Percentiles rank a stretch among this genome's conserved stretches.
These are phyloP conservation scores for Ips typographus DNA, from an alignment of 1,140 invertebrate genomes.

Conservation along the genomic window DNA sequence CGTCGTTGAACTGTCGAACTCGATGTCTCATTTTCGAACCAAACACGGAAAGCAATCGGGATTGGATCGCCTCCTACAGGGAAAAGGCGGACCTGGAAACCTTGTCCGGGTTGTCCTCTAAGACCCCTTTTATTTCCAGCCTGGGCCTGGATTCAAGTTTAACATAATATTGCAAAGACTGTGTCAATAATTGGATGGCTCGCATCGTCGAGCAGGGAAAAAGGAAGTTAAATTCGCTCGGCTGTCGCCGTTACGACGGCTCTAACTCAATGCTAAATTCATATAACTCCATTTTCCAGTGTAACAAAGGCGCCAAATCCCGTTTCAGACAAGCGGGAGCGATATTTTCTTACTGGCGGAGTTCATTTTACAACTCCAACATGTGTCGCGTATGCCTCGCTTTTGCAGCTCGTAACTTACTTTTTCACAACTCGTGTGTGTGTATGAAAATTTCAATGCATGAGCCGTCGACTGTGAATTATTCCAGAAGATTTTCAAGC, in stretches of 20 bases:
- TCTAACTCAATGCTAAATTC: background rate
- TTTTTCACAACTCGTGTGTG: background rate
- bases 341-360: conserved; percentile 19
- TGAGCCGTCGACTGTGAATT: no score
- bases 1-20: conserved; percentile 52
- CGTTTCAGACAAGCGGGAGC: conserved; percentile 14
- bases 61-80: conserved; percentile 50
- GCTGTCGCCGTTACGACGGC: background rate
- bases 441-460: no score
- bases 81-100: conserved; percentile 49
- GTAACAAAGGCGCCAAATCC: conserved; percentile 15
- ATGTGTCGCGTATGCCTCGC: conserved; percentile 21
- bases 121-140: conserved; percentile 21
- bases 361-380: conserved; percentile 34
- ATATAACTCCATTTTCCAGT: conserved; percentile 14
- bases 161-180: conserved; percentile 1
- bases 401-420: conserved; percentile 16
- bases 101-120: conserved; percentile 44
- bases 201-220: no score
- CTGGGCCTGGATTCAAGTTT: conserved; percentile 16
- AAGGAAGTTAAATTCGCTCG: conserved; percentile 2
- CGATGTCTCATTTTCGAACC: conserved; percentile 49
- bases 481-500: no score
- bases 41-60: conserved; percentile 49
- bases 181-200: no score